These are phyloP conservation scores for Microtus ochrogaster DNA, from an alignment of 2,113 vertebrate species.

Conservation along the genomic window DNA sequence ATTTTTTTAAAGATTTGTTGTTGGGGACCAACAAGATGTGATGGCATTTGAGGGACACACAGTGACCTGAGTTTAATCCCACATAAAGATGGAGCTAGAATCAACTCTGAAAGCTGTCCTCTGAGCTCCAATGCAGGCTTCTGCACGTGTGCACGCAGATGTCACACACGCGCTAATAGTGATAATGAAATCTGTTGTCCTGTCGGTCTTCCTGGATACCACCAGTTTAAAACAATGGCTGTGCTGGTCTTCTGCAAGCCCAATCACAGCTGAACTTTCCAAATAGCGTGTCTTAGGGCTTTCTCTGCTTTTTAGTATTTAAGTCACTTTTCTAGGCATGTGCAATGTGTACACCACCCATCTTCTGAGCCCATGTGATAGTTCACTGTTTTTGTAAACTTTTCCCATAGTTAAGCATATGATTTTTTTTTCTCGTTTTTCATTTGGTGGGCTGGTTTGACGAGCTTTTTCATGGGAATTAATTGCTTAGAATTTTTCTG, in stretches of 20 bases:
- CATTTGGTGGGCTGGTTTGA: neutral
- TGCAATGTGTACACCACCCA: neutral
- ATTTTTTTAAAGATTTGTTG: neutral
- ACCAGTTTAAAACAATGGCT: neutral
- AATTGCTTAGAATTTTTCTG: slow-evolving; percentile 25
- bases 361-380: neutral
- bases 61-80: neutral
- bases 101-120: neutral
- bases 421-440: neutral
- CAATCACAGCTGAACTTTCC: neutral
- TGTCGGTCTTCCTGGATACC: neutral
- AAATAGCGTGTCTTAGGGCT: neutral
- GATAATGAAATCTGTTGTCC: neutral
- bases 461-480: slow-evolving; percentile 5
- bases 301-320: neutral
- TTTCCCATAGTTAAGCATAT: neutral
- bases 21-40: neutral
- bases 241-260: slow-evolving; percentile 6
- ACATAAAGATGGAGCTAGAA: neutral
- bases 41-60: neutral
- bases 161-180: neutral
- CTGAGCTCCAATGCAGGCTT: neutral
- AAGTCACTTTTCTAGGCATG: neutral
- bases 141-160: neutral
- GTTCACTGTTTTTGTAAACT: neutral